A percentile compares a stretch with the other conserved stretches of the same genome.
These are phyloP conservation scores for Tholera decimalis DNA, from an alignment of 2,888 invertebrate genomes.

Conservation along the genomic window DNA sequence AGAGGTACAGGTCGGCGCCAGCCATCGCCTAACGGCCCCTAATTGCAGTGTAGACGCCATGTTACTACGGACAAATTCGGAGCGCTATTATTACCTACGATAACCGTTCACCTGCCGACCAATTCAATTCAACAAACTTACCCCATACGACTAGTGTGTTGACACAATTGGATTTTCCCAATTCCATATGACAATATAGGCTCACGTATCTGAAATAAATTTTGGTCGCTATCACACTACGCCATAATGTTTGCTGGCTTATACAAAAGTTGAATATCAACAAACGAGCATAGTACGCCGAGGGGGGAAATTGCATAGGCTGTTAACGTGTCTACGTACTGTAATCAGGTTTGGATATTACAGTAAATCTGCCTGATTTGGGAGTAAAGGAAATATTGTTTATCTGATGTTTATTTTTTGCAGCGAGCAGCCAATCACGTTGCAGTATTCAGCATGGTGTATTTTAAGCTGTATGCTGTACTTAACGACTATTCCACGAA, in stretches of 20 bases:
- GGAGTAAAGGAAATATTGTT: conserved; percentile 44
- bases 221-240: conserved; percentile 70
- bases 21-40: conserved; percentile 75
- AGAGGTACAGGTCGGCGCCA: conserved; percentile 64
- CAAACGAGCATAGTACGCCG: conserved; percentile 51
- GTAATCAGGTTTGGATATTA: conserved; percentile 50
- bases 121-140: conserved; percentile 81
- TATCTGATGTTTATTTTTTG: conserved; percentile 46
- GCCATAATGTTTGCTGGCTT: conserved; percentile 67
- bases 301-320: conserved; percentile 48
- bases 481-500: conserved; percentile 13
- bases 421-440: conserved; percentile 17
- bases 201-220: conserved; percentile 77
- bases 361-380: conserved; percentile 57
- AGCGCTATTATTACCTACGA: conserved; percentile 79
- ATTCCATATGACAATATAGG: conserved; percentile 79
- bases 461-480: conserved; percentile 8
- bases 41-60: conserved; percentile 79
- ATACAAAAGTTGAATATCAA: conserved; percentile 66
- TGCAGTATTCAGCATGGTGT: conserved; percentile 12
- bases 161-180: conserved; percentile 84
- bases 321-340: conserved; percentile 57
- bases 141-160: conserved; percentile 71
- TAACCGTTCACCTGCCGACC: conserved; percentile 82
- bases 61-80: conserved; percentile 75